Conservation (phyloP, 2,113 vertebrate genomes). For the Aegypius monachus region DNA sequence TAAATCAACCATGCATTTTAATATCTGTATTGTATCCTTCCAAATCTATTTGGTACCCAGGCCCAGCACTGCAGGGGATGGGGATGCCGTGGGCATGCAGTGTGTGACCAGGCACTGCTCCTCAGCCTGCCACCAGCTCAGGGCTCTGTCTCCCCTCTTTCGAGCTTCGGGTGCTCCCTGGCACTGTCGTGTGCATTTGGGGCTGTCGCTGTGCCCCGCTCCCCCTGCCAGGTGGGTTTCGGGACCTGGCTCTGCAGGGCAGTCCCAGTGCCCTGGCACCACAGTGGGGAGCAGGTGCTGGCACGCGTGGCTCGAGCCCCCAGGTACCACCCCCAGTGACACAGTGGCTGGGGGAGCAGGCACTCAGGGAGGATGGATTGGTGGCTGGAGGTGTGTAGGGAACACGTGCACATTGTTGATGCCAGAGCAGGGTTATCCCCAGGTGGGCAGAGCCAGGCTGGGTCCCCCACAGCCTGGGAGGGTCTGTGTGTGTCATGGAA, state of each 20-base stretch:
- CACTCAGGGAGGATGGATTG: rapidly evolving
- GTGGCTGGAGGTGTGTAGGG: not conserved
- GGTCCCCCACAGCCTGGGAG: not conserved
- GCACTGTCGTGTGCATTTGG: not conserved
- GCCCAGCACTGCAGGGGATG: not conserved
- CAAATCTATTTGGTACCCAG: too few species aligned
- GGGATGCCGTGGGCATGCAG: not conserved
- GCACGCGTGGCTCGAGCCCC: rapidly evolving
- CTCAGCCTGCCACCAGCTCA: rapidly evolving
- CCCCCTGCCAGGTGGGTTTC: not conserved
- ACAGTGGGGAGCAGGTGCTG: not conserved
- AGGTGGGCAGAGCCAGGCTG: not conserved
- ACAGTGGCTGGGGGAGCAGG: not conserved
- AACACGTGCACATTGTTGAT: rapidly evolving
- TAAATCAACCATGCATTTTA: too few species aligned
- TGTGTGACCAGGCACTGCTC: not conserved
- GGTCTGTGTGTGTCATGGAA: not conserved
- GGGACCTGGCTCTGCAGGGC: not conserved
- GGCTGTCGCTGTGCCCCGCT: not conserved
- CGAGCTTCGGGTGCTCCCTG: not conserved
- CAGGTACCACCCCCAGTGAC: not conserved
- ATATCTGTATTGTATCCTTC: too few species aligned
- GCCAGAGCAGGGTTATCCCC: not conserved
- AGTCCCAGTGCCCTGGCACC: not conserved
- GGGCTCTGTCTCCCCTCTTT: not conserved